Base-by-base conservation (phyloP, 2,888 invertebrate genomes). In the Ichneumon xanthorius region DNA sequence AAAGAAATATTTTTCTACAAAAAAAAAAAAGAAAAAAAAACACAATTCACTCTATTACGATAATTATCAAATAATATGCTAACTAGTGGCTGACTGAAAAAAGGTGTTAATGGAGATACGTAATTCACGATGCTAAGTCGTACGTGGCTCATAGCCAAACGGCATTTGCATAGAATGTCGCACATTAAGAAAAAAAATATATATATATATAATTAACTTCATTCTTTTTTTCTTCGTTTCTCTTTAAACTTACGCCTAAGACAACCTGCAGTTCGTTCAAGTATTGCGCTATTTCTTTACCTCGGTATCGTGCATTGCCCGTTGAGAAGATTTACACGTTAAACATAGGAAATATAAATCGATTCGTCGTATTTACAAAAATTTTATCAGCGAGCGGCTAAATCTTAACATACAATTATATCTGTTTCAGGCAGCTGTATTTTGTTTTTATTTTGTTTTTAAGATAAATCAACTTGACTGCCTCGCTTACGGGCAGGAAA, bases 351-450 rank as follows among this genome's bases (percentile, higher is more conserved):
- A 78, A 68, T 22, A 30, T 50, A 82, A 55, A 63, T 65, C 33
- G 48, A 58, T 50, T 26, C 50, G 40, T 61, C 61, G 73, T 80
- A 81, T 84, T 72, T 79, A 83, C 75, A 75, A 55, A 75, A 71
- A 45, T 26, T 50, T 9, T 9, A 58, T 58, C 26, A 33, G 75
- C 19, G 40, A 58, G 75, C 68, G 26, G 37, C 71, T 76, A 48
- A 58, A 58, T 50, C 63, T 77, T 70, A 82, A 53, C 70, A 30
- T 61, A 75, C 73, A 75, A 45, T 82, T 48, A 79, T 78, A 75
- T 85, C 70, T 76, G 78, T 65, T 81, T 84, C 80, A 83, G 77
- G 76, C 80, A 87, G 87, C 86, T 85, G 86, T 86, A 67, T 81
- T 82, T 80, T 58, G 14, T 55, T 58, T 61, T 37, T 19, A 22